These are phyloP conservation scores for Penaeus japonicus DNA, from an alignment of 1,140 invertebrate species.

Conservation along the genomic window DNA sequence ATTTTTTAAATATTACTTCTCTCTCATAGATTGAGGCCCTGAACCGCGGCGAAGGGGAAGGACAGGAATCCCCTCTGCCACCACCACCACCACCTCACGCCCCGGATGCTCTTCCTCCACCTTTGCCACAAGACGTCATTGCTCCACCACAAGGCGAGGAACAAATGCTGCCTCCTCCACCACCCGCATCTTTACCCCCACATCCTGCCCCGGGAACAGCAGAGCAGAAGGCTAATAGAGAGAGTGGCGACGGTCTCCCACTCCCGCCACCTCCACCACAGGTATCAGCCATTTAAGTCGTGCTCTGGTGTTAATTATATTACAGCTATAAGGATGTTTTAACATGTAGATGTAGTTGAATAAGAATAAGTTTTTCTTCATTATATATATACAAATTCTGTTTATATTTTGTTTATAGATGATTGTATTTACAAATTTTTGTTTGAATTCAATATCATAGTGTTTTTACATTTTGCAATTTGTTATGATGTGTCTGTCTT, in stretches of 20 bases:
- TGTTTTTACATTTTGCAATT: not conserved
- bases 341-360: no score
- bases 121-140: conserved; percentile 47
- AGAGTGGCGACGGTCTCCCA: conserved; percentile 33
- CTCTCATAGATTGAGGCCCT: conserved; percentile 46
- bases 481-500: not conserved
- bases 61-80: conserved; percentile 25
- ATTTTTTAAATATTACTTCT: not conserved
- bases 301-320: no score
- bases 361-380: not conserved
- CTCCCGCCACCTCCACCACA: conserved; percentile 59
- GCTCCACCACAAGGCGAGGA: not conserved
- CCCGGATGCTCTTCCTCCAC: conserved; percentile 32
- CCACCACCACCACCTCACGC: conserved; percentile 51
- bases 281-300: not conserved
- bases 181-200: conserved; percentile 50
- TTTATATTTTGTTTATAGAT: not conserved
- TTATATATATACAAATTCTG: not conserved
- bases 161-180: conserved; percentile 52
- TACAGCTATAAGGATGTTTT: no score
- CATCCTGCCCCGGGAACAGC: conserved; percentile 19
- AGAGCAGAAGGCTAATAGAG: conserved; percentile 7
- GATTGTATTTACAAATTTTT: no score
- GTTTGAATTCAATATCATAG: no score
- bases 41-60: conserved; percentile 10